Conservation (phyloP, 2,113 vertebrate species). For the Sebastes fasciatus region DNA sequence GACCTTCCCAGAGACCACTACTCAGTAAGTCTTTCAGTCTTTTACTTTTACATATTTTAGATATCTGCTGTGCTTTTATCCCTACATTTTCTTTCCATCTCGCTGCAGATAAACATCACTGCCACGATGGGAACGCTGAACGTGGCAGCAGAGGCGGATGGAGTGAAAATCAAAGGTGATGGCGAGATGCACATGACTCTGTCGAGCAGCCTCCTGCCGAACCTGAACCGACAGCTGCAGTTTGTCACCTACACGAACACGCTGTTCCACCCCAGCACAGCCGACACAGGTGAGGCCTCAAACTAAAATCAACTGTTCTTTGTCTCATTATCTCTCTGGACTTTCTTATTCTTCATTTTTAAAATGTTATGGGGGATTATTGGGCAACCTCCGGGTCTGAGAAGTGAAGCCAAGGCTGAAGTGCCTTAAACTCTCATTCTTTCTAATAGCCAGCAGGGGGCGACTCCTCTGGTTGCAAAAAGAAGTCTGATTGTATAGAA, state of each 20-base stretch:
- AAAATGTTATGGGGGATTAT: neutral
- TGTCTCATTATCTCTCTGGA: neutral
- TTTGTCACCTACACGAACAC: constrained; percentile 92
- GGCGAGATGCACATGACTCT: constrained; percentile 86
- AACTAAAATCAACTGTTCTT: neutral
- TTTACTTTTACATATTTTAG: neutral
- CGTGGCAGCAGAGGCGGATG: constrained; percentile 88
- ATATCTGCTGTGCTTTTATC: neutral
- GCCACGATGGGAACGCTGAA: constrained; percentile 88
- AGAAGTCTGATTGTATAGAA: too few species aligned
- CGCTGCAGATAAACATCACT: constrained; percentile 86
- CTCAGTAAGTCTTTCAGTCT: constrained; percentile 63
- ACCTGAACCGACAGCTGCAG: constrained; percentile 92
- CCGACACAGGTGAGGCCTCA: constrained; percentile 87
- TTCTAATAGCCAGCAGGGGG: too few species aligned
- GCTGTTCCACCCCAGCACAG: constrained; percentile 88
- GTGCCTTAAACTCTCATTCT: too few species aligned
- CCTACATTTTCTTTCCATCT: neutral
- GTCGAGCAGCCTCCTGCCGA: constrained; percentile 80
- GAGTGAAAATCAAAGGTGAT: constrained; percentile 86
- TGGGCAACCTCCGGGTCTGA: neutral
- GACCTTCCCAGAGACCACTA: constrained; percentile 74
- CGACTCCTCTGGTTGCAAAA: too few species aligned
- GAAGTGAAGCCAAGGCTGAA: too few species aligned
- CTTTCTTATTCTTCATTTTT: neutral